Evolutionary conservation across 2,888 invertebrate species (phyloP).

Genomic region (Stegana nigrithorax): DNA sequence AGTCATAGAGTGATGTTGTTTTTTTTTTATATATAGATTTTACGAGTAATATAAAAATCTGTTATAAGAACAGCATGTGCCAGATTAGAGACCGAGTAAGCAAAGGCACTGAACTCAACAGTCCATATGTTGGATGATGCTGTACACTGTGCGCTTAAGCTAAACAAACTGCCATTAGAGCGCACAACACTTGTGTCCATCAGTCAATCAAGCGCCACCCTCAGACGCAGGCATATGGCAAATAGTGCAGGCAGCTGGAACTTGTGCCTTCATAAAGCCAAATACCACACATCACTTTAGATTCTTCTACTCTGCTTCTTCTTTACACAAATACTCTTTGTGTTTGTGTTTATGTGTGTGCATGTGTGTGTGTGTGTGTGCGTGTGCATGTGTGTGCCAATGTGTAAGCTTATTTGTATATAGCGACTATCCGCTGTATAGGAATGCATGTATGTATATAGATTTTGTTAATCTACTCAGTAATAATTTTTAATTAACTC

Average conservation of each 20-base stretch:
- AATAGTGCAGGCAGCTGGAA: too few relatives aligned
- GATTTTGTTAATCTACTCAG: constrained; percentile 46
- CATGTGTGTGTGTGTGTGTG: too few relatives aligned
- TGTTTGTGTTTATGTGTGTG: background rate
- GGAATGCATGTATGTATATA: background rate
- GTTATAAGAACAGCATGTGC: too few relatives aligned
- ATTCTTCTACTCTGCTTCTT: background rate
- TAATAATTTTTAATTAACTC: constrained; percentile 55
- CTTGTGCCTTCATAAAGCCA: constrained; percentile 37
- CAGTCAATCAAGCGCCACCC: constrained; percentile 30
- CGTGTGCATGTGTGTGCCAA: too few relatives aligned
- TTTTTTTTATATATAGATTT: too few relatives aligned
- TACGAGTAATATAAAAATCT: too few relatives aligned
- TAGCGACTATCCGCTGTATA: too few relatives aligned
- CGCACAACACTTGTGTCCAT: constrained; percentile 29
- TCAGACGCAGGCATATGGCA: background rate
- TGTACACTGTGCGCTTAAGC: background rate
- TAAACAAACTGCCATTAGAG: constrained; percentile 36
- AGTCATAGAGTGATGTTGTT: too few relatives aligned
- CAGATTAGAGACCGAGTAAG: too few relatives aligned
- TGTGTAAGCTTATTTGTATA: constrained; percentile 12
- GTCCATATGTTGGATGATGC: too few relatives aligned
- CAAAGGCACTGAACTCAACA: background rate
- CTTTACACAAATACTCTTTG: too few relatives aligned
- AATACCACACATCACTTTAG: constrained; percentile 22